phyloP scores from a whole-genome alignment of 2,113 vertebrate species.

The Axis porcinus region DNA sequence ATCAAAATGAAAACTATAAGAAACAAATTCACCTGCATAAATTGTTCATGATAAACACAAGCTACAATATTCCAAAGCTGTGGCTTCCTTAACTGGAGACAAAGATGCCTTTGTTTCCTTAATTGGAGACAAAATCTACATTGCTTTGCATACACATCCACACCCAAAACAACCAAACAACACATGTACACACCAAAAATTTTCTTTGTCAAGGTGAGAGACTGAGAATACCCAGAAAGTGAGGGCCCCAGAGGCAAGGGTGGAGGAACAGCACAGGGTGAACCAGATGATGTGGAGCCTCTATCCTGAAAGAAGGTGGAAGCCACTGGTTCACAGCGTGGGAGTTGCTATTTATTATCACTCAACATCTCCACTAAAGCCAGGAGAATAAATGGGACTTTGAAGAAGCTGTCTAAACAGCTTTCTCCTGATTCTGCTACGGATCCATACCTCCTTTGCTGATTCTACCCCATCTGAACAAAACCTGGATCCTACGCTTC shows the following conservation, averaged over 20 bases:
- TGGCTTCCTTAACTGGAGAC: neutral
- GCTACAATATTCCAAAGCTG: neutral
- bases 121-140: neutral
- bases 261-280: neutral
- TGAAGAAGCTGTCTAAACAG: neutral
- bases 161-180: neutral
- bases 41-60: neutral
- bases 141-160: neutral
- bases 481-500: neutral
- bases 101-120: neutral
- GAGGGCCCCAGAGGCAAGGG: neutral
- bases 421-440: neutral
- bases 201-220: neutral
- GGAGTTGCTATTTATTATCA: neutral
- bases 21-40: neutral
- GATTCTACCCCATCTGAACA: neutral
- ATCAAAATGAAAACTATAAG: conserved; percentile 20
- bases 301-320: neutral
- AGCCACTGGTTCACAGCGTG: neutral
- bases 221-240: neutral
- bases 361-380: neutral
- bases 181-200: neutral
- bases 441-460: neutral
- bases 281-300: neutral
- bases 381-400: neutral